A percentile compares a stretch with the other conserved stretches of the same genome.
Conservation (phyloP, 2,797 vertebrate species). For the Phylloscopus collybita region DNA sequence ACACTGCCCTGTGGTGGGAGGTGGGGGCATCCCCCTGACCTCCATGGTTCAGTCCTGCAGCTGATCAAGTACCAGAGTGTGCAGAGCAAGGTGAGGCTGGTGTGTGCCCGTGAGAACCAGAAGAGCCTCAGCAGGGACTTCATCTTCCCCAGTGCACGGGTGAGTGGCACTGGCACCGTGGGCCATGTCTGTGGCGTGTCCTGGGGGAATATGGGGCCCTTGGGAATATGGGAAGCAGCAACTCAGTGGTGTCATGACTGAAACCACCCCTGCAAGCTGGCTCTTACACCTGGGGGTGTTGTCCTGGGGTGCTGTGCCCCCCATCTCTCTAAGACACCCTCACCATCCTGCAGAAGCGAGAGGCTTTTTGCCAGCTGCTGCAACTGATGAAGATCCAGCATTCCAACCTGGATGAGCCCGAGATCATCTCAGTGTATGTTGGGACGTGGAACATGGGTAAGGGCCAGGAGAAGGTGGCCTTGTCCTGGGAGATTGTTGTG, state of each 20-base stretch:
- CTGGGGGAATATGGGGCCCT: neutral
- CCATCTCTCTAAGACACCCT: fast-evolving
- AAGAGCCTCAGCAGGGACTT: constrained; percentile 92
- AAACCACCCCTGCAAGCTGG: neutral
- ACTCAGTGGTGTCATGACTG: neutral
- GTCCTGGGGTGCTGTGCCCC: neutral
- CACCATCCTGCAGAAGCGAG: constrained; percentile 82
- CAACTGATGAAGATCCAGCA: constrained; percentile 98
- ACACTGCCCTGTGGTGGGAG: fast-evolving
- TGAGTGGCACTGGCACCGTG: neutral
- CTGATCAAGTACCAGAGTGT: constrained; percentile 95
- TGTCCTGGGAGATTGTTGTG: neutral
- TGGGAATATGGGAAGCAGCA: neutral
- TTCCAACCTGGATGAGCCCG: constrained; percentile 94
- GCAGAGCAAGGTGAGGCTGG: constrained; percentile 92
- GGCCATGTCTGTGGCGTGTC: fast-evolving
- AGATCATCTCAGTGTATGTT: constrained; percentile 94
- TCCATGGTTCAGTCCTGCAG: constrained; percentile 85
- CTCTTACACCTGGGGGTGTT: fast-evolving
- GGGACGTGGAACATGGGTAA: constrained; percentile 98
- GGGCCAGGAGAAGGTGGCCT: neutral
- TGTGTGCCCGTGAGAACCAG: constrained; percentile 93
- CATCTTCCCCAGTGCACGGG: constrained; percentile 90
- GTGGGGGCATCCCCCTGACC: neutral
- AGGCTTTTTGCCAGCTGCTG: constrained; percentile 94